Percentiles rank a stretch among this genome's conserved stretches.
phyloP scores from a whole-genome alignment of 2,113 vertebrate genomes.

The Lagopus leucura region DNA sequence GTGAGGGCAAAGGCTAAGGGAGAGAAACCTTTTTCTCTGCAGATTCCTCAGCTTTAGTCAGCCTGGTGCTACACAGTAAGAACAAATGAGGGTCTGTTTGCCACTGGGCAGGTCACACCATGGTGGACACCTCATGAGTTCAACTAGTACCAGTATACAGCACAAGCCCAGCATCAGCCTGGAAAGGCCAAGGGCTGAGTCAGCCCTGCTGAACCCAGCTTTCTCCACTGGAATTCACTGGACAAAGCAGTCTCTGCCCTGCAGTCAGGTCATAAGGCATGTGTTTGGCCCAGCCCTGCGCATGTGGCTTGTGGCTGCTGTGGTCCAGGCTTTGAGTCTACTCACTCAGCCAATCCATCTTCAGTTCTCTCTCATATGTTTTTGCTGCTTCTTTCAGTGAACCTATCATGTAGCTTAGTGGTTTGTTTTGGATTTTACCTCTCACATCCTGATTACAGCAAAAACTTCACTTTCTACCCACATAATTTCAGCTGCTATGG shows the following conservation, averaged over 20 bases:
- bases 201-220: fast-evolving
- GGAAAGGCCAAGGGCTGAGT: background rate
- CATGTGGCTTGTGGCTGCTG: background rate
- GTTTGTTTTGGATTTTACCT: background rate
- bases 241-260: background rate
- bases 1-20: background rate
- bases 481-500: background rate
- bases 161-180: background rate
- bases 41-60: background rate
- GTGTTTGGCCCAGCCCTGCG: background rate
- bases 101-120: background rate
- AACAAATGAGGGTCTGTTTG: background rate
- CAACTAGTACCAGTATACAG: background rate
- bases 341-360: background rate
- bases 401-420: background rate
- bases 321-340: background rate
- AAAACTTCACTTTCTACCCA: background rate
- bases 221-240: background rate
- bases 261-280: background rate
- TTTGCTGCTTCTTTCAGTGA: background rate
- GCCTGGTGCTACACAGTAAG: background rate
- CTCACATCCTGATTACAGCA: background rate
- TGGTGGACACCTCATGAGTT: background rate
- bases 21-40: background rate
- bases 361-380: background rate